Evolutionary conservation across 2,113 vertebrate genomes (phyloP), one percentile per base, ranked within the genome.

Genomic region (Otis tarda): DNA sequence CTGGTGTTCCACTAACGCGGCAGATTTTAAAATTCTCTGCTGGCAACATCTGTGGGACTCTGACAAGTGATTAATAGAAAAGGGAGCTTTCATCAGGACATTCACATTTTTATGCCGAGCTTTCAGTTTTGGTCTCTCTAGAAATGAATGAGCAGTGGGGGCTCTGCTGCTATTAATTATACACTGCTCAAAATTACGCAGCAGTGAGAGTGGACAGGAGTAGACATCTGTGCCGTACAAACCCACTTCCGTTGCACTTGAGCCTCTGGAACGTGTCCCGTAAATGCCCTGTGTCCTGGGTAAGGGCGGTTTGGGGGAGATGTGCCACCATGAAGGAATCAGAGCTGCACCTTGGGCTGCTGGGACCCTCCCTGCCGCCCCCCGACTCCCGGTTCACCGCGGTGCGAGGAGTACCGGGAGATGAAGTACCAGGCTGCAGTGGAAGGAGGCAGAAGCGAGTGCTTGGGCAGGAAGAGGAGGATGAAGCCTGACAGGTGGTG

Each of bases 221-320:
- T 35, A 75, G 82, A 37, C 60, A 31, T 19, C 50, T n/a, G 37
- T 47, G 8, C 56, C 24, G 6, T 25, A 37, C 70, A 41, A 37
- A 18, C 33, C 35, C 21, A 1, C 50, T 35, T 52, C 28, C 64
- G 31, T 11, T 5, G 41, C 21, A 3, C 52, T 11, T 3, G 0
- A 11, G 31, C 13, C 41, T 45, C 41, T 41, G 50, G 41, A 20
- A 35, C 53, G 22, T 24, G 30, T 24, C 49, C 75, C 0, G 3
- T 8, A 18, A 49, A 43, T 22, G 27, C 64, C 11, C 24, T 9
- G 3, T 0, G 0, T 39, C 24, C 30, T 1, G 1, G 56, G 61
- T 28, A 16, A 73, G 57, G 52, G 74, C 1, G 1, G 8, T 39
- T 6, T 20, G 11, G 43, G 31, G 57, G 21, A 59, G 57, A 31